Evolutionary conservation across 1,140 invertebrate genomes (phyloP), one percentile per base, ranked within the genome.

Genomic region (Achatina immaculata): DNA sequence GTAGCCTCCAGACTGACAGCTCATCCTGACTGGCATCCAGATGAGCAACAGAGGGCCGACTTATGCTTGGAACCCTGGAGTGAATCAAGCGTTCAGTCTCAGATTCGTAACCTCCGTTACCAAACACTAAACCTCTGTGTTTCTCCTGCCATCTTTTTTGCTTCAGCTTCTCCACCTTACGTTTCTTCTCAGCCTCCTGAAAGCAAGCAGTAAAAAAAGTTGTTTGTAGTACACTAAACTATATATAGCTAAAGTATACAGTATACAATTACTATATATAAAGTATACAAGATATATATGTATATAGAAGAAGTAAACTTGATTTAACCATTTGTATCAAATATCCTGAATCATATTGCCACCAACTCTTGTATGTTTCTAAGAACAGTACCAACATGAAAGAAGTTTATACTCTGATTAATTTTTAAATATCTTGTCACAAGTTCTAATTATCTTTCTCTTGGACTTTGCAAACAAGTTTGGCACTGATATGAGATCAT

Each of bases 81-180:
- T 80, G 62, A 9, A 83, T 31, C 24, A 82, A 58, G 9, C 73
- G 81, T 58, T 87, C 86, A 36, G 81, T 78, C 24, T 88, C 86
- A 40, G 83, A 82, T 21, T 86, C 82, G 21, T 76, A 82, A 0
- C 81, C 81, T 31, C 81, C 78, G 48, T 82, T 84, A 24, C 88
- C 86, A 78, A 88, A 87, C 72, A 90, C 85, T 68, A 88, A 86
- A 19, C 85, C 84, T 36, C 88, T 83, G 80, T 90, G 89, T 79
- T 88, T 88, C 73, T 90, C 89, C 66, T 90, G 89, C 89, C 89
- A 90, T 43, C 87, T 75, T 71, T 87, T 88, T 81, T 90, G 89
- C 74, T 88, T 88, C 79, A 89, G 78, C 78, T 88, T 89, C 72
- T 90, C 89, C 72, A 87, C 86, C 73, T 89, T 89, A 1, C 89